These are phyloP conservation scores for Agelas oroides DNA, from an alignment of 37 sponge, comb jelly and placozoan genomes.

Conservation along the genomic window DNA sequence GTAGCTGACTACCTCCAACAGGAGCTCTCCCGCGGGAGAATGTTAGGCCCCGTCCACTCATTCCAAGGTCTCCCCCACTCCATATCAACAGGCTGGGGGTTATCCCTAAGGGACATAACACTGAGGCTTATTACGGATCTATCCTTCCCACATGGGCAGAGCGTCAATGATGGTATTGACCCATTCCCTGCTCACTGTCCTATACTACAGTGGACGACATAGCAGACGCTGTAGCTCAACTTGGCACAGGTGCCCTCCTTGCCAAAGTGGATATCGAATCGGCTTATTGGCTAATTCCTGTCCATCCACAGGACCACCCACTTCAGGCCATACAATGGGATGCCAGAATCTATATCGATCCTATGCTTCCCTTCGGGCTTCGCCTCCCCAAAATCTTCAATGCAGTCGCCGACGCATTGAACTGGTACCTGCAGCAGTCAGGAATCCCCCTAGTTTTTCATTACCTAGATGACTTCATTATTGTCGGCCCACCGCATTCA, in stretches of 20 bases:
- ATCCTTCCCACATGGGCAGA: not conserved
- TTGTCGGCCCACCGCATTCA: no score
- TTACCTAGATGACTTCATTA: no score
- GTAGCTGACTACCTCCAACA: not conserved
- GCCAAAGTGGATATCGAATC: conserved; percentile 19
- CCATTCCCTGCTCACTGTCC: conserved; percentile 6
- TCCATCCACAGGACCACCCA: conserved; percentile 28
- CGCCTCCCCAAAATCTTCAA: no score
- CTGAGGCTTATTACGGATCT: conserved; percentile 23
- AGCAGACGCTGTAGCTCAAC: not conserved
- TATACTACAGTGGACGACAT: not conserved
- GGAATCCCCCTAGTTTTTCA: no score
- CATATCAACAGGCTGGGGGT: no score
- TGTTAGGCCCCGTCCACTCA: no score
- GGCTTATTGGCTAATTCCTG: conserved; percentile 24
- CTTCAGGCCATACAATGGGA: conserved; percentile 19
- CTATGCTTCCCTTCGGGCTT: conserved; percentile 1
- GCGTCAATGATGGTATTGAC: conserved; percentile 42
- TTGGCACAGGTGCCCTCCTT: not conserved
- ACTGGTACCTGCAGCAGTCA: no score
- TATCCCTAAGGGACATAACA: conserved; percentile 14
- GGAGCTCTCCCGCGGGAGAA: not conserved
- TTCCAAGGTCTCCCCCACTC: no score
- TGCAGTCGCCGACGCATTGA: no score
- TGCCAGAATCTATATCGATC: conserved; percentile 6